These are phyloP conservation scores for Alouatta palliata DNA, from an alignment of 2,113 vertebrate genomes.

Conservation along the genomic window DNA sequence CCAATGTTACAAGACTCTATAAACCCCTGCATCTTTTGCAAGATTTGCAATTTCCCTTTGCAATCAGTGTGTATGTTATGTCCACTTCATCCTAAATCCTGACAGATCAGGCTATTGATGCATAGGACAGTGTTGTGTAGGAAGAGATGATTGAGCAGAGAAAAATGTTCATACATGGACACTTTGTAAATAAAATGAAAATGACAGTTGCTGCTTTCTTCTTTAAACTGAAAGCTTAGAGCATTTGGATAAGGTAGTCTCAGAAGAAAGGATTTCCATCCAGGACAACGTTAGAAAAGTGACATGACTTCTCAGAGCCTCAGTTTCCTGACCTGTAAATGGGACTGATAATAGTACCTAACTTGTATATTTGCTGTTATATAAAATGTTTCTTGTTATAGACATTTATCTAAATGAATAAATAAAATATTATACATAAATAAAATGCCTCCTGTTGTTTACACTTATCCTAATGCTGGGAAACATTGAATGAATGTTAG, in stretches of 20 bases:
- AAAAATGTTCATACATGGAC: fast-evolving
- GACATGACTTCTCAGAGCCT: not conserved
- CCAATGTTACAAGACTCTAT: not conserved
- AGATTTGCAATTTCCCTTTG: not conserved
- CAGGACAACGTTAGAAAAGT: not conserved
- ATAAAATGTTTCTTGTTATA: not conserved
- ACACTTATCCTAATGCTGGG: not conserved
- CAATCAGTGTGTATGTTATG: fast-evolving
- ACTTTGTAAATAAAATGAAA: not conserved
- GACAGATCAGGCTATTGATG: fast-evolving
- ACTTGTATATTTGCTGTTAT: not conserved
- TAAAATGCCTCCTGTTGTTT: not conserved
- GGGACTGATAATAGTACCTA: not conserved
- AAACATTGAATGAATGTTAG: fast-evolving
- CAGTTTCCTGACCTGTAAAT: not conserved
- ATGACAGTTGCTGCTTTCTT: not conserved
- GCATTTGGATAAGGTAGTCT: not conserved
- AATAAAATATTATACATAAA: too few species aligned
- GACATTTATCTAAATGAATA: not conserved
- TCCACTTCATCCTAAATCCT: not conserved
- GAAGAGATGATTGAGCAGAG: not conserved
- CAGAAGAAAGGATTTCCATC: not conserved
- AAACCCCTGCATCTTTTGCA: not conserved
- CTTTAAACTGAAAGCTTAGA: not conserved
- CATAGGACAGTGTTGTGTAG: fast-evolving